phyloP scores from a whole-genome alignment of 37 sponge, comb jelly and placozoan genomes.

The Geodia barretti region DNA sequence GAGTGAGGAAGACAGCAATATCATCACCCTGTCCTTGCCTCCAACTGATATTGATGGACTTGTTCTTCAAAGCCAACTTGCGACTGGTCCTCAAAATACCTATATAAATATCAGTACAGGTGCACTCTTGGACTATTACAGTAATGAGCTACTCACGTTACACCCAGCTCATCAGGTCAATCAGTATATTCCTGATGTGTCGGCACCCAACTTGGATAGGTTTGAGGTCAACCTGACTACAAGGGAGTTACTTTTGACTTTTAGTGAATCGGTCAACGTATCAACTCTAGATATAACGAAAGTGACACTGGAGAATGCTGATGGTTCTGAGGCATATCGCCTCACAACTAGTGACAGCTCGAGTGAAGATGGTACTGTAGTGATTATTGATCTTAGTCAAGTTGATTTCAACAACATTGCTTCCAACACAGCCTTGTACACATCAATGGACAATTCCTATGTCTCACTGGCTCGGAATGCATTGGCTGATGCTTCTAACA shows the following conservation, averaged over 20 bases:
- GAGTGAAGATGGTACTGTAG: slow-evolving; percentile 49
- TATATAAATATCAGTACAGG: slow-evolving; percentile 67
- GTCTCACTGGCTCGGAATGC: slow-evolving; percentile 29
- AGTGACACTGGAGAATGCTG: slow-evolving; percentile 64
- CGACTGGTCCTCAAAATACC: slow-evolving; percentile 51
- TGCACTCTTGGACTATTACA: slow-evolving; percentile 62
- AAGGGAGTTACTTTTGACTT: slow-evolving; percentile 55
- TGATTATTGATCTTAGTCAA: slow-evolving; percentile 45
- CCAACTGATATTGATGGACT: slow-evolving; percentile 63
- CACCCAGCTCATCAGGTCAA: slow-evolving; percentile 31
- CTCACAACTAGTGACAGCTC: slow-evolving; percentile 54
- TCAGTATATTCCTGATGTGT: slow-evolving; percentile 58
- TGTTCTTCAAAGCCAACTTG: slow-evolving; percentile 49
- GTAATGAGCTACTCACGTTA: slow-evolving; percentile 50
- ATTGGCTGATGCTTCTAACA: slow-evolving; percentile 60
- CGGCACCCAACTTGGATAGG: slow-evolving; percentile 44
- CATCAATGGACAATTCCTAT: slow-evolving; percentile 41
- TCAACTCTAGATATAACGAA: slow-evolving; percentile 66
- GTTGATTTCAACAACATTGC: slow-evolving; percentile 72
- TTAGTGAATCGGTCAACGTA: slow-evolving; percentile 76
- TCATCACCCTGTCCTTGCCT: slow-evolving; percentile 38
- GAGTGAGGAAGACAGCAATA: slow-evolving; percentile 32
- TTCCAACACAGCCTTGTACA: slow-evolving; percentile 45
- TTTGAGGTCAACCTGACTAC: slow-evolving; percentile 57
- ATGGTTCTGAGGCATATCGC: slow-evolving; percentile 26